A percentile compares a stretch with the other conserved stretches of the same genome.
Evolutionary conservation across 2,113 vertebrate species (phyloP).

Genomic region (Ceyx melanurus): DNA sequence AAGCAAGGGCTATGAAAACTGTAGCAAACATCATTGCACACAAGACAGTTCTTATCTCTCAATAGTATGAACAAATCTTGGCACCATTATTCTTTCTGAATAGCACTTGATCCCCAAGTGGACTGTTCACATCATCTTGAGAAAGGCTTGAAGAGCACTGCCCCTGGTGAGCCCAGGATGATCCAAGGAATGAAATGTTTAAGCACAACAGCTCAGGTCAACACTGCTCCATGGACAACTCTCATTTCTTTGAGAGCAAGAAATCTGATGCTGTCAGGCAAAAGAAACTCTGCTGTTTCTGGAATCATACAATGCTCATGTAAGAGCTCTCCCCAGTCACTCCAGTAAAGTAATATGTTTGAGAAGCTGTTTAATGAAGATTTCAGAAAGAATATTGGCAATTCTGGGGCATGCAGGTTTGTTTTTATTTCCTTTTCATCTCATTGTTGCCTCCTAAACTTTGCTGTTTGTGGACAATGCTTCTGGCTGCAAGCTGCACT

Average conservation of each 20-base stretch:
- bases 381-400: not conserved
- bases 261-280: accelerated
- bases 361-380: not conserved
- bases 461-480: not conserved
- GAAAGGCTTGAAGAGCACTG: not conserved
- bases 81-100: not conserved
- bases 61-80: not conserved
- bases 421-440: not conserved
- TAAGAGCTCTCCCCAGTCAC: not conserved
- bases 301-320: not conserved
- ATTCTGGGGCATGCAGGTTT: not conserved
- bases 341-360: not conserved
- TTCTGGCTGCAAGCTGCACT: not conserved
- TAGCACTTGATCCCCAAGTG: not conserved
- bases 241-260: not conserved
- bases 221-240: not conserved
- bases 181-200: not conserved
- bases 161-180: not conserved
- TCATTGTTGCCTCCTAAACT: not conserved
- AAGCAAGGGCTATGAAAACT: not conserved
- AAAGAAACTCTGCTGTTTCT: not conserved
- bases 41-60: not conserved
- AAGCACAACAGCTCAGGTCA: not conserved
- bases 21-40: not conserved
- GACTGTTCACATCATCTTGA: not conserved